A percentile compares a stretch with the other conserved stretches of the same genome.
phyloP scores from a whole-genome alignment of 2,888 invertebrate species.

The Stenolophus ochropezus region DNA sequence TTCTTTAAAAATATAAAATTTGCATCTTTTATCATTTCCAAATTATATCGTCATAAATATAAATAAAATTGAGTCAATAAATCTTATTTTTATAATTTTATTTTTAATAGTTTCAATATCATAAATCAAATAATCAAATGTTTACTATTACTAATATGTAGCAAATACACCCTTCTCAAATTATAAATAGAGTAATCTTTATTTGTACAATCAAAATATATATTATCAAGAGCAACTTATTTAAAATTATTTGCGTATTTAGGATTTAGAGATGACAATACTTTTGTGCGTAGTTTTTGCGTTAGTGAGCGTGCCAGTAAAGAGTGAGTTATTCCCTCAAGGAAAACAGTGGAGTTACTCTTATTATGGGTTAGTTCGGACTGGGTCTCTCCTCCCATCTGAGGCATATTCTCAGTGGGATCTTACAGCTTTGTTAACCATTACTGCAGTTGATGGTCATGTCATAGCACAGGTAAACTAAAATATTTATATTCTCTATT shows the following conservation, averaged over 20 bases:
- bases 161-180: conserved; percentile 4
- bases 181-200: too few relatives aligned
- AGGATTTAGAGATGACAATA: neutral
- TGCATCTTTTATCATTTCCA: neutral
- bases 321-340: conserved; percentile 51
- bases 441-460: conserved; percentile 33
- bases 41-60: neutral
- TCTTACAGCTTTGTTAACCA: conserved; percentile 42
- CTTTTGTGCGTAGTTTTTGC: conserved; percentile 10
- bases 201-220: too few relatives aligned
- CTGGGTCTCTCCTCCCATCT: conserved; percentile 49
- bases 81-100: neutral
- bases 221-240: neutral
- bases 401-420: conserved; percentile 59
- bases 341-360: conserved; percentile 54
- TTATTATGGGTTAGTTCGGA: conserved; percentile 50
- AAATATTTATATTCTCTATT: too few relatives aligned
- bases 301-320: conserved; percentile 8
- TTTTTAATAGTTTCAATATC: neutral
- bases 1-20: neutral
- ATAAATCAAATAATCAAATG: neutral
- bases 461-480: conserved; percentile 49
- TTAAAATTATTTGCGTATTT: too few relatives aligned
- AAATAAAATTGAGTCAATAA: neutral
- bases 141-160: neutral